Percentiles rank a stretch among this genome's conserved stretches.
Conservation (phyloP, 1,140 invertebrate genomes). For the Ooceraea biroi region DNA sequence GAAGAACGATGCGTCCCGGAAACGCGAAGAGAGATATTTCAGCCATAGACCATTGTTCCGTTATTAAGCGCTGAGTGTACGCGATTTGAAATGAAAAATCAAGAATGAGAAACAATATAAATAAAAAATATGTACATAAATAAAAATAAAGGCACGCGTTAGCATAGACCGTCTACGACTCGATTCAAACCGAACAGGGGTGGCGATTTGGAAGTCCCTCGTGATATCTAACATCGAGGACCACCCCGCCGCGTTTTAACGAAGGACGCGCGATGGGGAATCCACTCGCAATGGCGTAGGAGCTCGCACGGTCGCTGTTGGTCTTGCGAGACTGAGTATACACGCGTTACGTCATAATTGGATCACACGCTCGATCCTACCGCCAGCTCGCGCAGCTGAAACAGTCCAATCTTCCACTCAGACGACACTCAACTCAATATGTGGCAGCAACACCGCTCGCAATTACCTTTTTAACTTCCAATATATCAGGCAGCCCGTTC, state of each 20-base stretch:
- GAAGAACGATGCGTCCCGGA: not conserved
- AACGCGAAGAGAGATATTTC: not conserved
- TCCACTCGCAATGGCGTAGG: conserved; percentile 16
- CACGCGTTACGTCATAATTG: conserved; percentile 79
- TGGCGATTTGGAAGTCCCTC: no score
- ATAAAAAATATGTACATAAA: not conserved
- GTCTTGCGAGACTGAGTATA: conserved; percentile 48
- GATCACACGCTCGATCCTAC: conserved; percentile 78
- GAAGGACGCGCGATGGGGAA: not conserved
- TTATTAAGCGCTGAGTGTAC: not conserved
- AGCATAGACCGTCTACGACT: no score
- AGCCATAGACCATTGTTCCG: not conserved
- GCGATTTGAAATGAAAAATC: not conserved
- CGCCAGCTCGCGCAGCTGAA: conserved; percentile 68
- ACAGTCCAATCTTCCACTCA: conserved; percentile 82
- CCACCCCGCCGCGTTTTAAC: not conserved
- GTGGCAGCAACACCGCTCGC: conserved; percentile 71
- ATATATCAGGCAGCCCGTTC: conserved; percentile 71
- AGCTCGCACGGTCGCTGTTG: conserved; percentile 44
- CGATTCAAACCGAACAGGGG: no score
- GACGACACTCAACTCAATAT: conserved; percentile 80
- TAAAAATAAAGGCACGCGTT: not conserved
- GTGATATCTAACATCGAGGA: conserved; percentile 16
- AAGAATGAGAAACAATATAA: not conserved
- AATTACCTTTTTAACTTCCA: conserved; percentile 79